Evolutionary conservation across 2,888 invertebrate genomes (phyloP).

Genomic region (Thecocarcelia acutangulata): DNA sequence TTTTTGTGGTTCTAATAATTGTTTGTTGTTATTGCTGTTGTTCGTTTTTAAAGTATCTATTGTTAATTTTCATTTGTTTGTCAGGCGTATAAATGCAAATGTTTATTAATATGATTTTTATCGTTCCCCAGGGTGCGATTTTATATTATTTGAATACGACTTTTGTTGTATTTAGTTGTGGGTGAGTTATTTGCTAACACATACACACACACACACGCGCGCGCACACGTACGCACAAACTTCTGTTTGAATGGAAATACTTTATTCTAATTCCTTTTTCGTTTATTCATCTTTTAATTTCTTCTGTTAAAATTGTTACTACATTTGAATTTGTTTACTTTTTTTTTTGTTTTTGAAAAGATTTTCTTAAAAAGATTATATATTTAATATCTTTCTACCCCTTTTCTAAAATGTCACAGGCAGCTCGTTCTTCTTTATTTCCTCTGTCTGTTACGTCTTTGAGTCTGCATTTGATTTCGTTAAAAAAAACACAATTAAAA

Average conservation of each 20-base stretch:
- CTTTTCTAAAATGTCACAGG: conserved; percentile 17
- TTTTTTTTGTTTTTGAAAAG: conserved; percentile 73
- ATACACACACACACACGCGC: conserved; percentile 39
- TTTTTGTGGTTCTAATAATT: conserved; percentile 7
- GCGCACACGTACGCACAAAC: background rate
- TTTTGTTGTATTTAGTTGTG: conserved; percentile 68
- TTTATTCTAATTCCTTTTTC: conserved; percentile 48
- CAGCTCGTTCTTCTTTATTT: conserved; percentile 8
- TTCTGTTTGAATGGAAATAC: background rate
- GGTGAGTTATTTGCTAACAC: conserved; percentile 45
- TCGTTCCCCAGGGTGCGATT: conserved; percentile 80
- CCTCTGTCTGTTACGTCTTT: conserved; percentile 61
- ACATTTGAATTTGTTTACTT: background rate
- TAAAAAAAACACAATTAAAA: conserved; percentile 48
- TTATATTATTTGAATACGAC: conserved; percentile 74
- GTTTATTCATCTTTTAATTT: conserved; percentile 77
- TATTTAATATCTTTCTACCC: conserved; percentile 64
- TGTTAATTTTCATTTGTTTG: conserved; percentile 54
- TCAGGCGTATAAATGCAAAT: conserved; percentile 65
- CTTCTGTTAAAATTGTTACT: conserved; percentile 75
- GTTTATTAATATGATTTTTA: conserved; percentile 81
- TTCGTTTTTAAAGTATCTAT: conserved; percentile 15
- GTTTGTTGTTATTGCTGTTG: too few species aligned
- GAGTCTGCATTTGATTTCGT: conserved; percentile 58
- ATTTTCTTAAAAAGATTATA: conserved; percentile 77